These are phyloP conservation scores for Pipistrellus pipistrellus DNA, from an alignment of 2,797 vertebrate genomes.

Conservation along the genomic window DNA sequence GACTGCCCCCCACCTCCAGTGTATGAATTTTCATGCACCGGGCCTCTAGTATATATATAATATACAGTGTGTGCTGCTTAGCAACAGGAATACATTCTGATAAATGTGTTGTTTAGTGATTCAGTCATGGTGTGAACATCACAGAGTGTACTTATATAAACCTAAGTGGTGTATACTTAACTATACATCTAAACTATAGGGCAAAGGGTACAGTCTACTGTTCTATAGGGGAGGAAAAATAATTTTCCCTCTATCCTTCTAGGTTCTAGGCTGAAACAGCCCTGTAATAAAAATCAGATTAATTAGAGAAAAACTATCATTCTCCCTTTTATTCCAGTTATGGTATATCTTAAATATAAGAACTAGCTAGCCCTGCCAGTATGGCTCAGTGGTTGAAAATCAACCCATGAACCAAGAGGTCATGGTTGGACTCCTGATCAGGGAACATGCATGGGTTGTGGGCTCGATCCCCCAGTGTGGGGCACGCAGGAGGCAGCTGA, in stretches of 20 bases:
- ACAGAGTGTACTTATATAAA: neutral
- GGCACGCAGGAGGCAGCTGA: no score
- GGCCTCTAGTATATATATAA: no score
- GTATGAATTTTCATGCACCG: no score
- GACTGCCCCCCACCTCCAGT: no score
- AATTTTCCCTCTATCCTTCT: neutral
- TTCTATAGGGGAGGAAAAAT: neutral
- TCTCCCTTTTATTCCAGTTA: constrained; percentile 37
- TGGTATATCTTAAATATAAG: constrained; percentile 19
- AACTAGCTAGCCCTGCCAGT: neutral
- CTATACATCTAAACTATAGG: neutral
- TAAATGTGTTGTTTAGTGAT: neutral
- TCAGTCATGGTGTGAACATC: neutral
- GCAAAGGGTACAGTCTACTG: neutral
- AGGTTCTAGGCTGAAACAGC: neutral
- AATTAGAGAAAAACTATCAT: neutral
- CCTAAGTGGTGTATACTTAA: neutral
- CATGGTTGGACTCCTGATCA: no score
- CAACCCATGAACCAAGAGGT: no score
- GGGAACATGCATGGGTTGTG: no score
- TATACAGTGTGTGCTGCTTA: neutral
- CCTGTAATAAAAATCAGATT: neutral
- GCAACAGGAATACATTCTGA: neutral
- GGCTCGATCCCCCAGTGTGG: no score
- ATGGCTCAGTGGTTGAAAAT: no score